Evolutionary conservation across 2,113 vertebrate genomes (phyloP).

Genomic region (Petromus typicus): DNA sequence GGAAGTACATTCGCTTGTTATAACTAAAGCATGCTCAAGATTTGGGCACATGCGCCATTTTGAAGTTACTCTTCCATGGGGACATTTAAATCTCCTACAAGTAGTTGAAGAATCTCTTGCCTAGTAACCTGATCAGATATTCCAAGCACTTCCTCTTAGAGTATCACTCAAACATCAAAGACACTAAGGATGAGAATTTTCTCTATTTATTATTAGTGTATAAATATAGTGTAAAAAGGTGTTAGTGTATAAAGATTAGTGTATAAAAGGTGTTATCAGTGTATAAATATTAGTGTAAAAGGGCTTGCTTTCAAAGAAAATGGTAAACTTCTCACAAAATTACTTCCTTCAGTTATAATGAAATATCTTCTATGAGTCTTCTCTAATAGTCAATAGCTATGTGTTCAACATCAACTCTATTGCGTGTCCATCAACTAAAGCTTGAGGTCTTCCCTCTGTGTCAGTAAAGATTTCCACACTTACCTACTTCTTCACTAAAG

Average conservation of each 20-base stretch:
- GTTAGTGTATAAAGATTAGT: too few relatives aligned
- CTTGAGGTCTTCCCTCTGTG: background rate
- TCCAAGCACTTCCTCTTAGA: too few relatives aligned
- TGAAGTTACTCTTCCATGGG: background rate
- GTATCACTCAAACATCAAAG: background rate
- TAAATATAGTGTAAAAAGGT: too few relatives aligned
- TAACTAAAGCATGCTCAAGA: background rate
- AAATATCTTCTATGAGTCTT: background rate
- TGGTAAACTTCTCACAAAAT: background rate
- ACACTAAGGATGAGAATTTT: background rate
- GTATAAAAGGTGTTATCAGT: too few relatives aligned
- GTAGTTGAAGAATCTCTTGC: background rate
- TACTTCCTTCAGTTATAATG: background rate
- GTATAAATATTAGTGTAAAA: too few relatives aligned
- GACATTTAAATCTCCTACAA: background rate
- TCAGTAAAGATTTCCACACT: background rate
- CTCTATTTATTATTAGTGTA: background rate
- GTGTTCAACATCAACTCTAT: background rate
- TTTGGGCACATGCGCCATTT: background rate
- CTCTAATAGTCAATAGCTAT: background rate
- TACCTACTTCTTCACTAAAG: background rate
- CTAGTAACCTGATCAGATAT: background rate
- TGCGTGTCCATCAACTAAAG: too few relatives aligned
- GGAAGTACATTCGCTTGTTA: background rate
- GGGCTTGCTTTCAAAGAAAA: background rate